Evolutionary conservation across 2,888 invertebrate species (phyloP).

Genomic region (Agrochola lota): DNA sequence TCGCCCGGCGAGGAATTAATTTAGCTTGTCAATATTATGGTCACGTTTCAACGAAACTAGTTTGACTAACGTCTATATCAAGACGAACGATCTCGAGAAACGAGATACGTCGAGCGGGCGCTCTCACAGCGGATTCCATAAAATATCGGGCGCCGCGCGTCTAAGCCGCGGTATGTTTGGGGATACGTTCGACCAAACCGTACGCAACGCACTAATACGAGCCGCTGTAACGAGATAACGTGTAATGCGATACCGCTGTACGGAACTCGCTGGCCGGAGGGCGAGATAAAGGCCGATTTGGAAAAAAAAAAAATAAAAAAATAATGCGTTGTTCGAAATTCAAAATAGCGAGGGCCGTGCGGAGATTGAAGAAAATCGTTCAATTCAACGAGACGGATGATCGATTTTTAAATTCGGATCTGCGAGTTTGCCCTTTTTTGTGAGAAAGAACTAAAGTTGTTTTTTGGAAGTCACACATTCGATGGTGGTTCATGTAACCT

Average conservation of each 20-base stretch:
- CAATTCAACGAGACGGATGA: constrained; percentile 75
- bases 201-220: constrained; percentile 79
- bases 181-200: constrained; percentile 60
- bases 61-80: constrained; percentile 85
- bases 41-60: constrained; percentile 85
- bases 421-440: constrained; percentile 34
- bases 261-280: constrained; percentile 84
- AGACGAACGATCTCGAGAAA: constrained; percentile 85
- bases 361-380: constrained; percentile 79
- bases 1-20: constrained; percentile 81
- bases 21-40: constrained; percentile 86
- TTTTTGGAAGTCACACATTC: constrained; percentile 39
- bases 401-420: constrained; percentile 68
- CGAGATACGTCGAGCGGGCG: constrained; percentile 81
- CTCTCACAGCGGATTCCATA: constrained; percentile 85
- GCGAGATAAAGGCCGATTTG: constrained; percentile 85
- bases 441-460: constrained; percentile 20
- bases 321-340: constrained; percentile 83
- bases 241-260: constrained; percentile 88
- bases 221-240: constrained; percentile 85
- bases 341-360: constrained; percentile 82
- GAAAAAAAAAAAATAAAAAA: constrained; percentile 81
- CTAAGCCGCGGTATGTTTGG: constrained; percentile 62
- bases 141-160: constrained; percentile 81
- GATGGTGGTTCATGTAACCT: constrained; percentile 1